Evolutionary conservation across 2,113 vertebrate species (phyloP), one percentile per base, ranked within the genome.

Genomic region (Eidolon helvum): DNA sequence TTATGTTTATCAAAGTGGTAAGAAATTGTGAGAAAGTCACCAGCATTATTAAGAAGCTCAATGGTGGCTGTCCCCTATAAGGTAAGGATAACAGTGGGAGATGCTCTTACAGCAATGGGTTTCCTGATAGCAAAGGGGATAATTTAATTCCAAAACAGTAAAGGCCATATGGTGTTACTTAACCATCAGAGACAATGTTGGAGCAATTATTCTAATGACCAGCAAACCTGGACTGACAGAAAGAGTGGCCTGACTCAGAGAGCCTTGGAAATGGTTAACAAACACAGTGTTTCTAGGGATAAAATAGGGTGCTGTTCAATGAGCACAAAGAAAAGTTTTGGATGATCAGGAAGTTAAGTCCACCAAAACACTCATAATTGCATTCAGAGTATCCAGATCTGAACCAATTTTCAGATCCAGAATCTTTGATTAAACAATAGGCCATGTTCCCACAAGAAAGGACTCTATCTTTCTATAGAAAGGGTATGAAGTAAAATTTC

Each of bases 121-220:
- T 96, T 40, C 14, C 68, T 91, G 65, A 82, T 40, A 91, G 77
- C 72, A 83, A 80, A 22, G 55, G 11, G 10, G 22, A 75, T 87
- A 45, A 69, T 50, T 63, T 59, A 69, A 57, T 87, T 72, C 79
- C 84, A 59, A 87, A 87, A 92, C 45, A 77, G 33, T 38, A 57
- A 69, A 90, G 65, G 38, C 92, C 94, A 95, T 90, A 94, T 84
- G 92, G 95, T 66, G 45, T 85, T 35, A 59, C 19, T 84, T 92
- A 95, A 79, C 24, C 57, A 84, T 61, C 43, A 68, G n/a, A 83
- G 48, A 63, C 45, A 45, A 87, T 63, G 28, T 82, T 88, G 48
- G 78, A 86, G 16, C 40, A 65, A 83, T 71, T 74, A 87, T 87
- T 38, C 50, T 53, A 79, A 74, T 40, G 2, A 89, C 45, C 66